Evolutionary conservation across 2,797 vertebrate species (phyloP), one percentile per base, ranked within the genome.

Genomic region (Diplodus puntazzo): DNA sequence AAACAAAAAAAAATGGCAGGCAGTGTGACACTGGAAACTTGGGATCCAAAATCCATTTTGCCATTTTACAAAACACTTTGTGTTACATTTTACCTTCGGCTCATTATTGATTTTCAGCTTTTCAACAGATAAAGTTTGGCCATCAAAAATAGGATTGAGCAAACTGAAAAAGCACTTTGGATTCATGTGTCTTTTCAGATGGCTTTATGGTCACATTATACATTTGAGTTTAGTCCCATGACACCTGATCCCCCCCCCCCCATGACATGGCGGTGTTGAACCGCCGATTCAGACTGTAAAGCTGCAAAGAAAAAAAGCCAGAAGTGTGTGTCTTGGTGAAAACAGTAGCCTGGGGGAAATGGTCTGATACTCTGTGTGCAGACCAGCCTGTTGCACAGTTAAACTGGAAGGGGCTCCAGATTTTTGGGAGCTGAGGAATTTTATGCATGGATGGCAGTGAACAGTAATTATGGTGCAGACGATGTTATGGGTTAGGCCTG

Each of bases 381-480:
- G 79, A 73, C 74, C 46, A 78, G 85, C 66, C 81, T 90, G 88
- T 83, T 85, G 83, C 83, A 81, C 39, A 11, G 39, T 39, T 39
- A 39, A 70, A 88, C 69, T 68, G 70, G 73, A 84, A 75, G 82
- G 75, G 78, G 80, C 68, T 83, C 78, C 91, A 83, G 83, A 90
- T 87, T 91, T 82, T 75, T 13, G 79, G 78, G 86, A 89, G 91
- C 90, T 80, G 82, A 91, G 92, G 94, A 95, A 94, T 93, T 93
- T 94, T 93, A 85, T 88, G 94, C 94, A 93, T 91, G 88, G 88
- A 87, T 94, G 90, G 86, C 70, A 73, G 73, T 77, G 91, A 90
- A 93, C 92, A 89, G 92, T 94, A 93, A 95, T 95, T 94, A 94
- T 85, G 76, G 83, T 77, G 80, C 67, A 50, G 83, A 86, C 83